These are phyloP conservation scores for Monopterus albus DNA, from an alignment of 2,113 vertebrate genomes.

Conservation along the genomic window DNA sequence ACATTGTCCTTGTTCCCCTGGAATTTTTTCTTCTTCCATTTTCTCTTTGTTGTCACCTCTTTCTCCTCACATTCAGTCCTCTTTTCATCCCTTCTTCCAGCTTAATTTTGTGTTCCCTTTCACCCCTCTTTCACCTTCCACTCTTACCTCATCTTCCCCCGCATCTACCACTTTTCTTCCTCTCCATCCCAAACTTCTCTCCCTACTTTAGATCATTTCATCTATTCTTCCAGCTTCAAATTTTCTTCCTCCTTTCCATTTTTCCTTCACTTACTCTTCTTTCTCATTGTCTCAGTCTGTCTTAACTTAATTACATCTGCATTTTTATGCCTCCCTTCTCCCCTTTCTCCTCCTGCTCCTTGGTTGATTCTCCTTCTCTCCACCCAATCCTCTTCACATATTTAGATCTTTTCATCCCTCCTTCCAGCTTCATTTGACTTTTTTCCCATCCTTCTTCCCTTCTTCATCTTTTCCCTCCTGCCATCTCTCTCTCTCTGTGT, in stretches of 20 bases:
- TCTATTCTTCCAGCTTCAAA: background rate
- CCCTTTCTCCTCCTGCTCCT: background rate
- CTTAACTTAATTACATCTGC: background rate
- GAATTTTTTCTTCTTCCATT: no score
- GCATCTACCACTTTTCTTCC: no score
- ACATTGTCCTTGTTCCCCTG: no score
- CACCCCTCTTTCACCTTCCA: constrained; percentile 1
- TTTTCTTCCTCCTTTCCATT: background rate
- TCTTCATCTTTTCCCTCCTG: background rate
- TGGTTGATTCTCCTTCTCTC: background rate
- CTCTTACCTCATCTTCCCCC: no score
- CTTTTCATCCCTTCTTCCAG: background rate
- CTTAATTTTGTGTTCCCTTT: background rate
- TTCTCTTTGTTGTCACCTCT: background rate
- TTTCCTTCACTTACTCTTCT: constrained; percentile 12
- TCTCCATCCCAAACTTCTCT: background rate
- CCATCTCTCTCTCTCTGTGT: constrained; percentile 22
- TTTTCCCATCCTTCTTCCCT: background rate
- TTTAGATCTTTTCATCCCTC: constrained; percentile 19
- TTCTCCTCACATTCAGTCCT: background rate
- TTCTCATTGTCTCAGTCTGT: constrained; percentile 5
- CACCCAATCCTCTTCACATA: background rate
- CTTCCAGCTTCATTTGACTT: constrained; percentile 23
- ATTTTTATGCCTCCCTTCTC: background rate
- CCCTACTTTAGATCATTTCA: background rate